Evolutionary conservation across 2,888 invertebrate genomes (phyloP).

Genomic region (Colletes collaris): DNA sequence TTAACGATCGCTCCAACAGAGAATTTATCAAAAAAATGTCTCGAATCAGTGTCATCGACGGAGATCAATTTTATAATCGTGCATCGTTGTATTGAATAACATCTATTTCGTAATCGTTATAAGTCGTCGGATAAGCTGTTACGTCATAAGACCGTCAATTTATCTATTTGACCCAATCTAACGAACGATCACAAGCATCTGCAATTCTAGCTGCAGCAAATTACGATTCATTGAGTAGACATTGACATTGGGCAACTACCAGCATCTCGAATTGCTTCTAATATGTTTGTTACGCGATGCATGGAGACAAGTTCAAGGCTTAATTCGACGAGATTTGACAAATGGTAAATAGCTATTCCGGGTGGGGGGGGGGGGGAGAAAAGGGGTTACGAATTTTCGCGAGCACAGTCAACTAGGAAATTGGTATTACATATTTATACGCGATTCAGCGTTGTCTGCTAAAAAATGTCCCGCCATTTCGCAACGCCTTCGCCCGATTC

Average conservation of each 20-base stretch:
- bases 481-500: constrained; percentile 42
- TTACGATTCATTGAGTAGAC: not conserved
- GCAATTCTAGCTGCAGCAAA: not conserved
- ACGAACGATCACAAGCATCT: not conserved
- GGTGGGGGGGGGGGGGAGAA: not conserved
- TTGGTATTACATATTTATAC: constrained; percentile 64
- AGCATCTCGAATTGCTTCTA: not conserved
- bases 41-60: too few species aligned
- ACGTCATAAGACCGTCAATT: not conserved
- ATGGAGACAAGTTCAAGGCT: constrained; percentile 10
- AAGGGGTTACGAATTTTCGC: constrained; percentile 14
- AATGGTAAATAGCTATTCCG: constrained; percentile 10
- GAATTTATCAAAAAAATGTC: too few species aligned
- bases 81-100: too few species aligned
- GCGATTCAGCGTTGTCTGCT: constrained; percentile 55
- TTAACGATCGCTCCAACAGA: too few species aligned
- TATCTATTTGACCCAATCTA: constrained; percentile 11
- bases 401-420: constrained; percentile 22
- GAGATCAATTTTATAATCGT: too few species aligned
- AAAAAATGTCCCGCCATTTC: constrained; percentile 64
- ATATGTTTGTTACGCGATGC: not conserved
- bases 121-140: not conserved
- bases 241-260: not conserved
- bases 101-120: not conserved
- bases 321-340: constrained; percentile 44